phyloP scores from a whole-genome alignment of 2,797 vertebrate species.

The Zenarchopterus dispar region DNA sequence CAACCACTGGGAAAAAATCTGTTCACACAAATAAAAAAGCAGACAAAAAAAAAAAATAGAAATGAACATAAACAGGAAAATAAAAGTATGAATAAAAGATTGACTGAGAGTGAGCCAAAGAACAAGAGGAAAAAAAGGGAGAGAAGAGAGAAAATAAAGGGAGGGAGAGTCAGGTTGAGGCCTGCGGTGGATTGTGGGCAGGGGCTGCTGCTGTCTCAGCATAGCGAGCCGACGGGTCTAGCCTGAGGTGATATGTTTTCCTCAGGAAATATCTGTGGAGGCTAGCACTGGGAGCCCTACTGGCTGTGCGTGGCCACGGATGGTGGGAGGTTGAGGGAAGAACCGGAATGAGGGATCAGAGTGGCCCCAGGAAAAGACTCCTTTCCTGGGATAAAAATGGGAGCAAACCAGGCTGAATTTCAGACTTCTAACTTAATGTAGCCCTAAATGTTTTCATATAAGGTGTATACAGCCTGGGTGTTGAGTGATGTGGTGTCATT shows the following conservation, averaged over 20 bases:
- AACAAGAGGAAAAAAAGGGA: constrained; percentile 29
- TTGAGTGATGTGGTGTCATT: constrained; percentile 24
- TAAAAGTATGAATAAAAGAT: constrained; percentile 14
- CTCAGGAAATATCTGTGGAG: constrained; percentile 85
- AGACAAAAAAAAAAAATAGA: neutral
- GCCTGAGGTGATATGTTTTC: constrained; percentile 82
- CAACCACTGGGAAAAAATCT: constrained; percentile 7
- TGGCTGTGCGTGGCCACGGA: constrained; percentile 55
- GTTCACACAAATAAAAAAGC: constrained; percentile 1
- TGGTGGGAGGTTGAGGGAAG: constrained; percentile 21
- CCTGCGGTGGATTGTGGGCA: constrained; percentile 78
- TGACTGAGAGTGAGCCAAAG: constrained; percentile 15
- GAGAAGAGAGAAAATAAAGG: constrained; percentile 41
- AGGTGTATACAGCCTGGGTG: constrained; percentile 30
- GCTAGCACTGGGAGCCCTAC: constrained; percentile 70
- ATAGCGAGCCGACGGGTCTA: constrained; percentile 70
- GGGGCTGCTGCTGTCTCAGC: constrained; percentile 79
- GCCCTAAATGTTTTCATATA: constrained; percentile 44
- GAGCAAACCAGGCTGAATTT: constrained; percentile 20
- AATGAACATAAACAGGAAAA: constrained; percentile 6
- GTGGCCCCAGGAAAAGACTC: constrained; percentile 63
- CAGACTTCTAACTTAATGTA: constrained; percentile 22
- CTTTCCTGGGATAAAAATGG: constrained; percentile 52
- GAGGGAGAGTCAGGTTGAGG: constrained; percentile 69
- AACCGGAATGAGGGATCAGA: constrained; percentile 29